A percentile compares a stretch with the other conserved stretches of the same genome.
phyloP scores from a whole-genome alignment of 35 echinoderm and acorn worm species.

The Diadema setosum region DNA sequence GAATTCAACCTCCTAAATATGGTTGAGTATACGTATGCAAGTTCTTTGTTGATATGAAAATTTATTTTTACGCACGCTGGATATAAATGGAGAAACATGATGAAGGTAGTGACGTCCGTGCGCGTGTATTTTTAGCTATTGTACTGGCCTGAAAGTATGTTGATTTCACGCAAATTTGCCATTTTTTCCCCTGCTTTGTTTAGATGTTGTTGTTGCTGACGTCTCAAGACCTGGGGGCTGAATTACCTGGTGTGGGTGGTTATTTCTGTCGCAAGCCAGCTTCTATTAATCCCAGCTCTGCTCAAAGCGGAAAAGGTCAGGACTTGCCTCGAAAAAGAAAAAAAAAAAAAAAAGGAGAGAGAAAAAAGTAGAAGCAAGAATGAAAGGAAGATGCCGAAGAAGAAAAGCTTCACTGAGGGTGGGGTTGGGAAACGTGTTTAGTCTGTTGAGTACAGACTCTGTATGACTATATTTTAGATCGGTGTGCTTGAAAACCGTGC shows the following conservation, averaged over 20 bases:
- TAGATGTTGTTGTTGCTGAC: background rate
- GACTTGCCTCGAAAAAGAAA: background rate
- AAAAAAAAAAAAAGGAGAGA: too few relatives aligned
- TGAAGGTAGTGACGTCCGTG: background rate
- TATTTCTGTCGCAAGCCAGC: background rate
- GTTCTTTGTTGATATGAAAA: background rate
- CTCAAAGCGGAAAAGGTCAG: background rate
- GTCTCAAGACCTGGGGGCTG: background rate
- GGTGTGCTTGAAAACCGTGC: too few relatives aligned
- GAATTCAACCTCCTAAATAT: background rate
- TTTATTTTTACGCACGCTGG: background rate
- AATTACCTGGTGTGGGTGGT: background rate
- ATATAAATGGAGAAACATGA: background rate
- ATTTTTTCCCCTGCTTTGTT: too few relatives aligned
- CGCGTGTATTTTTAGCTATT: background rate
- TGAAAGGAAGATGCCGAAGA: too few relatives aligned
- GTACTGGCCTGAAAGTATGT: background rate
- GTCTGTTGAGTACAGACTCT: too few relatives aligned
- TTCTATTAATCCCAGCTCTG: background rate
- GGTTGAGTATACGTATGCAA: background rate
- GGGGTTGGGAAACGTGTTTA: too few relatives aligned
- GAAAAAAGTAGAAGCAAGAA: too few relatives aligned
- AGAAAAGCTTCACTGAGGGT: too few relatives aligned
- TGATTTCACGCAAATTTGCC: background rate
- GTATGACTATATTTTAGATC: too few relatives aligned